These are phyloP conservation scores for Rotaria sp. DNA, from an alignment of 2,888 invertebrate genomes.

Conservation along the genomic window DNA sequence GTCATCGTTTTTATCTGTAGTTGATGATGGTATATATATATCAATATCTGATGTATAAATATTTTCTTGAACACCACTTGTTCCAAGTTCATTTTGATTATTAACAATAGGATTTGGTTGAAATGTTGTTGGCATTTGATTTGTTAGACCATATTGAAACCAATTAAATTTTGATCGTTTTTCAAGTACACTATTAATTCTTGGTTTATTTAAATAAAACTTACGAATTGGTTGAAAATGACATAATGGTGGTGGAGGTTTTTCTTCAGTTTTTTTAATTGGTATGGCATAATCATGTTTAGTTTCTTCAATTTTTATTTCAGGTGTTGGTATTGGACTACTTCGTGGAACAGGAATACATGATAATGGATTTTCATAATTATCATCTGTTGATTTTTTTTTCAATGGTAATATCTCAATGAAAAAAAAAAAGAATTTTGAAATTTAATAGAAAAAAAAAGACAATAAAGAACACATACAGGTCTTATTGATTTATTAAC, in stretches of 20 bases:
- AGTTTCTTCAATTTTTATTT: background rate
- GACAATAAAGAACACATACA: background rate
- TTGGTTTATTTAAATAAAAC: background rate
- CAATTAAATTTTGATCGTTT: background rate
- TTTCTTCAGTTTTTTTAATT: background rate
- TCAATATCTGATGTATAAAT: slow-evolving; percentile 10
- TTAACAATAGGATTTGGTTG: background rate
- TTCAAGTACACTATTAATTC: background rate
- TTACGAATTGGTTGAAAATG: background rate
- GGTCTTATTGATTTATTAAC: background rate
- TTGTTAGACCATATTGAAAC: background rate
- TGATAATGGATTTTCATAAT: background rate
- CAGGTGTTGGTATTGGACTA: background rate
- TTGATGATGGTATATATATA: background rate
- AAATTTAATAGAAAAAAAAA: background rate
- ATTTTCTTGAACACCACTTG: background rate
- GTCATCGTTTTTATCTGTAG: background rate
- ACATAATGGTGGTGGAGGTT: background rate
- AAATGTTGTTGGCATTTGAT: background rate
- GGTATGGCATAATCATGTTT: slow-evolving; percentile 7
- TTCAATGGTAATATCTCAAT: background rate
- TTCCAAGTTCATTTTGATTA: background rate
- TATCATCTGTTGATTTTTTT: background rate
- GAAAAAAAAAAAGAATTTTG: background rate
- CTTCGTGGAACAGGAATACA: background rate